Conservation (phyloP, 2,113 vertebrate genomes). For the Mirza zaza region DNA sequence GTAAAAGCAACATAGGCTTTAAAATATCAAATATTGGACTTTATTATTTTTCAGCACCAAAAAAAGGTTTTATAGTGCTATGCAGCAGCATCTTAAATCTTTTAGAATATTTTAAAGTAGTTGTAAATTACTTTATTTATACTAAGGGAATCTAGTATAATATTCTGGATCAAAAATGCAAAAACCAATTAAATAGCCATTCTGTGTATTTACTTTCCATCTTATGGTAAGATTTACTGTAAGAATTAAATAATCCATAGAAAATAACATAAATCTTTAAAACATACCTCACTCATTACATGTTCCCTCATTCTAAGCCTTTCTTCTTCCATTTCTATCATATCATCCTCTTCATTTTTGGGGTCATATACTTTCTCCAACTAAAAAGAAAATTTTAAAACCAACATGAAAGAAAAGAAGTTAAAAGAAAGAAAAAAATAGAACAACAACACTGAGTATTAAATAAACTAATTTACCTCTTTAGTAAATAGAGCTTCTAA, state of each 20-base stretch:
- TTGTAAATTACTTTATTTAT: constrained; percentile 40
- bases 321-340: constrained; percentile 99
- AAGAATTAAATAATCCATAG: not conserved
- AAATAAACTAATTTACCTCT: constrained; percentile 88
- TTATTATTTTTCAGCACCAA: not conserved
- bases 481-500: constrained; percentile 97
- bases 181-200: constrained; percentile 23
- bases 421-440: not conserved
- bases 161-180: constrained; percentile 39
- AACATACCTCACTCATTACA: constrained; percentile 96
- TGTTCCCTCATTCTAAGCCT: constrained; percentile 97
- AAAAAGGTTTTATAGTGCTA: not conserved
- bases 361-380: constrained; percentile 98
- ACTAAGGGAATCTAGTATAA: not conserved
- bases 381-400: constrained; percentile 82
- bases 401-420: constrained; percentile 56
- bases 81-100: not conserved
- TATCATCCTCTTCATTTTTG: constrained; percentile 97
- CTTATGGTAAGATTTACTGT: constrained; percentile 23
- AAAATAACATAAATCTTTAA: not conserved
- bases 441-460: not conserved
- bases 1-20: not conserved
- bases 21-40: not conserved
- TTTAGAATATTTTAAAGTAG: constrained; percentile 51
- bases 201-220: constrained; percentile 16